Evolutionary conservation across 1,140 invertebrate species (phyloP), one percentile per base, ranked within the genome.

Genomic region (Epicauta chinensis): DNA sequence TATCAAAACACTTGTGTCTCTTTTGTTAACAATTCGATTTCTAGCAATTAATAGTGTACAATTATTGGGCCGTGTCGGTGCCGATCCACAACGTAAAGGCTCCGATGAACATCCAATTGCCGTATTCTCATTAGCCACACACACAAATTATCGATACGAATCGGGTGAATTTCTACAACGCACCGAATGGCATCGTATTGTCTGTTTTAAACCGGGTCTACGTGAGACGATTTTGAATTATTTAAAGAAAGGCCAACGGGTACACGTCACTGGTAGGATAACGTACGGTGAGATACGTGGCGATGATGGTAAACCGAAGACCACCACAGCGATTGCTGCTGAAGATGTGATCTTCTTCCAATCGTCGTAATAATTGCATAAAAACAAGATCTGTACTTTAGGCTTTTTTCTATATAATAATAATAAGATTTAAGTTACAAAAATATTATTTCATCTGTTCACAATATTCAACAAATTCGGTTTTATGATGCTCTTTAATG

Each of bases 151-250:
- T 64, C 85, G 83, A 60, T 82, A 82, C 72, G 79, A 82, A 63
- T 79, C 75, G 71, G 89, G 89, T 13, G 86, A 91, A 63, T 77
- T 86, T 61, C 70, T 86, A 9, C 89, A 93, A 67, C 82, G 86
- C 61, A 93, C 91, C 13, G 90, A 94, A 55, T 95, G 92, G 93
- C 93, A 97, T 67, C 78, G 87, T 62, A 73, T 96, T 41, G 86
- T 86, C 61, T 83, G 95, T 3, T 97, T 96, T 65, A 91, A 86
- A 65, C 90, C 89, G 2, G 75, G 75, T 42, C 75, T 97, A 2
- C 73, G 91, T 16, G 89, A 94, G 11, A 80, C 74, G 11, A 82
- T 92, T 1, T 81, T 84, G 57, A 82, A 82, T 60, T 89, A 83
- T 68, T 66, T 94, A 42, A 89, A 81, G 61, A 95, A 94, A 75